Evolutionary conservation across 2,113 vertebrate genomes (phyloP).

Genomic region (Okapia johnstoni): DNA sequence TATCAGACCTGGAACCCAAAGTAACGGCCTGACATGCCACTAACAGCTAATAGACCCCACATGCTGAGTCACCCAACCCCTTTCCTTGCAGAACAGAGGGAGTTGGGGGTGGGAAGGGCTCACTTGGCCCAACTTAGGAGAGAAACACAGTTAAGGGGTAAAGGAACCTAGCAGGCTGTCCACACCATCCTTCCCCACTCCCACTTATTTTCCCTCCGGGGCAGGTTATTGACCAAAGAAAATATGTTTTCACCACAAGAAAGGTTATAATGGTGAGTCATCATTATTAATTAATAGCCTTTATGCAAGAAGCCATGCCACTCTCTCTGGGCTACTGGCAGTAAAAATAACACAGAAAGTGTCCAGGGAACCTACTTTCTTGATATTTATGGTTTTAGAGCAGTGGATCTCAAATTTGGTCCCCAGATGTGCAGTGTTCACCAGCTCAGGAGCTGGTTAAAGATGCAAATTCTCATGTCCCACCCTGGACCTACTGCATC

Average conservation of each 20-base stretch:
- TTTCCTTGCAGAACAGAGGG: neutral
- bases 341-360: neutral
- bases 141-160: neutral
- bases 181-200: no score
- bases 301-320: neutral
- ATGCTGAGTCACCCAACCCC: neutral
- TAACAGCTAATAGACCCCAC: neutral
- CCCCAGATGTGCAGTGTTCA: neutral
- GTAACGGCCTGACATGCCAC: neutral
- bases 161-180: neutral
- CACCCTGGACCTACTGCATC: neutral
- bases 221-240: neutral
- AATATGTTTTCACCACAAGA: constrained; percentile 5
- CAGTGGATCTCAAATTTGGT: neutral
- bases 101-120: rapidly evolving
- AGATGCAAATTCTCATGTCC: neutral
- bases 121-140: neutral
- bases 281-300: neutral
- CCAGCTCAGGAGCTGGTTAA: neutral
- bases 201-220: neutral
- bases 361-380: neutral
- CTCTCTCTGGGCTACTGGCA: neutral
- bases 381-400: neutral
- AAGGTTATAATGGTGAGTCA: neutral
- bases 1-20: neutral